Evolutionary conservation across 2,113 vertebrate species (phyloP).

Genomic region (Eclectus roratus): DNA sequence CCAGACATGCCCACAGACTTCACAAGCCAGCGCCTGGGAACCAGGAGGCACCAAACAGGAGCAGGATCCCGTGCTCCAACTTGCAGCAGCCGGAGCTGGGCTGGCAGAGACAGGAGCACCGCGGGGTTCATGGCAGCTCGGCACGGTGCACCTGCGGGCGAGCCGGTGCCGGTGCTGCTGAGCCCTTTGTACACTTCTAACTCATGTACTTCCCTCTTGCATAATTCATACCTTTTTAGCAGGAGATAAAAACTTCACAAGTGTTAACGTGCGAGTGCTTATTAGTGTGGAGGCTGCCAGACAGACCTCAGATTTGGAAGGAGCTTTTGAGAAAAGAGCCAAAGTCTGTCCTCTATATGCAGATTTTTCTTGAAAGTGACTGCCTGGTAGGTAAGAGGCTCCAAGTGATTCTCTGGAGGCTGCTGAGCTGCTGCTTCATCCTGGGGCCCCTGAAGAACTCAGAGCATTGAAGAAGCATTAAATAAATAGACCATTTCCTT

Average conservation of each 20-base stretch:
- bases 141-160: neutral
- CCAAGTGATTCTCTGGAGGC: neutral
- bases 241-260: constrained; percentile 3
- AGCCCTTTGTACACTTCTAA: neutral
- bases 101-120: neutral
- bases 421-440: neutral
- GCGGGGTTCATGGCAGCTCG: neutral
- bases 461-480: neutral
- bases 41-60: accelerated
- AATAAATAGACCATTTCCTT: neutral
- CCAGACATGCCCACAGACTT: neutral
- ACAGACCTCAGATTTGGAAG: neutral
- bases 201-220: neutral
- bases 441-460: neutral
- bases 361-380: neutral
- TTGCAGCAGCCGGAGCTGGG: neutral
- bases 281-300: neutral
- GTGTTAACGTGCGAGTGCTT: neutral
- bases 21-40: neutral
- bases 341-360: neutral
- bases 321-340: neutral
- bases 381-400: neutral
- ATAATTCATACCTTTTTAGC: constrained; percentile 9
- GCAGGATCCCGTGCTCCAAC: accelerated
- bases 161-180: neutral